Percentiles rank a stretch among this genome's conserved stretches.
Evolutionary conservation across 1,140 invertebrate species (phyloP).

Genomic region (Drosophila subpulchrella): DNA sequence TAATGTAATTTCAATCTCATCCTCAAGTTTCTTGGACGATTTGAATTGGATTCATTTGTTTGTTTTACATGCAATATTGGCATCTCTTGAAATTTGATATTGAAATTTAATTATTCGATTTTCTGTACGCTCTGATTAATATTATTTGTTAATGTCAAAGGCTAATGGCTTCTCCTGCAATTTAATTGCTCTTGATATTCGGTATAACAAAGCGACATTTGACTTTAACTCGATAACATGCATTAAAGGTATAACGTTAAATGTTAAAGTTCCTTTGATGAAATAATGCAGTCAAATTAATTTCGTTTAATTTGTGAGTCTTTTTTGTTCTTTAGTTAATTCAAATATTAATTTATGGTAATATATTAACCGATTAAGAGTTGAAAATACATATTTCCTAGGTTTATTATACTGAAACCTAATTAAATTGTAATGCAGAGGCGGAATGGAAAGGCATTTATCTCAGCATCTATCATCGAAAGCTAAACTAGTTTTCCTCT

Average conservation of each 20-base stretch:
- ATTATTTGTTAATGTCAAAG: slow-evolving; percentile 1
- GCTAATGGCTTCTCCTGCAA: slow-evolving; percentile 9
- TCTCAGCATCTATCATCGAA: neutral
- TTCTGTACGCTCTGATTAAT: slow-evolving; percentile 10
- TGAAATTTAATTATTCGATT: slow-evolving; percentile 29
- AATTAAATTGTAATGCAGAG: neutral
- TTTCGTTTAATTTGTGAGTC: neutral
- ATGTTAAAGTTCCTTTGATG: neutral
- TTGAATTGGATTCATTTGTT: slow-evolving; percentile 30
- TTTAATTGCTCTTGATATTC: slow-evolving; percentile 22
- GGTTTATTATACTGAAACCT: neutral
- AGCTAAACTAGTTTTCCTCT: slow-evolving; percentile 16
- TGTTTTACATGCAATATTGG: slow-evolving; percentile 15
- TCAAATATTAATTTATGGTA: neutral
- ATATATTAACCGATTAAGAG: too few species aligned
- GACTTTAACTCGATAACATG: neutral
- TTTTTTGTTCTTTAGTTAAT: too few species aligned
- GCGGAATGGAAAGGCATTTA: neutral
- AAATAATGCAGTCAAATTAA: neutral
- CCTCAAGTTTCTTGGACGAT: slow-evolving; percentile 14
- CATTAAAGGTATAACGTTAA: neutral
- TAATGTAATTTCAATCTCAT: slow-evolving; percentile 52
- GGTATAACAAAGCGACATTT: neutral
- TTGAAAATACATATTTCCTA: too few species aligned
- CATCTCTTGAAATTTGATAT: slow-evolving; percentile 12